Conservation (phyloP, 2,888 invertebrate species). For the Cephalotes varians region DNA sequence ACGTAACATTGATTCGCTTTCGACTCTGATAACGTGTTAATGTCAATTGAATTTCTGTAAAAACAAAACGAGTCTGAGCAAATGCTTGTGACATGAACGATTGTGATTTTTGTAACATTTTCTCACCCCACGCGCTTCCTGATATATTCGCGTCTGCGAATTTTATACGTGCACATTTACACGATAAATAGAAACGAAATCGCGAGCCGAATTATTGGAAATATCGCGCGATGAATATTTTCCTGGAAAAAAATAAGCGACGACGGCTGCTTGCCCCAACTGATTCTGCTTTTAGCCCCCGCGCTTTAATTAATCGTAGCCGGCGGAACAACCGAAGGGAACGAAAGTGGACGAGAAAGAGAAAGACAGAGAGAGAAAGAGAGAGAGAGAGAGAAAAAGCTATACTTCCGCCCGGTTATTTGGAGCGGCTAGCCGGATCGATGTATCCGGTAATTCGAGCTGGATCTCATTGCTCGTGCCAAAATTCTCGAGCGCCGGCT, state of each 20-base stretch:
- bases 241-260: constrained; percentile 36
- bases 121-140: constrained; percentile 1
- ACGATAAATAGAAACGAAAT: constrained; percentile 43
- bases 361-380: constrained; percentile 40
- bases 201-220: constrained; percentile 44
- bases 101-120: constrained; percentile 10
- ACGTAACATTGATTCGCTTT: not conserved
- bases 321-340: constrained; percentile 47
- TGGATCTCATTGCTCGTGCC: constrained; percentile 66
- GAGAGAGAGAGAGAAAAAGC: constrained; percentile 51
- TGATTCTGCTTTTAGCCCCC: constrained; percentile 35
- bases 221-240: constrained; percentile 51
- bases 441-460: constrained; percentile 67
- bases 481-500: constrained; percentile 62
- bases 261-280: constrained; percentile 27
- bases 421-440: constrained; percentile 64
- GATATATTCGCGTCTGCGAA: constrained; percentile 15
- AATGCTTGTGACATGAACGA: not conserved
- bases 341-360: constrained; percentile 51
- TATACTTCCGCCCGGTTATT: constrained; percentile 71
- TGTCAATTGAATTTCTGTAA: constrained; percentile 1
- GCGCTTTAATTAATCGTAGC: constrained; percentile 70
- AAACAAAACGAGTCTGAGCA: not conserved
- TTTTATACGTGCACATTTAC: constrained; percentile 42
- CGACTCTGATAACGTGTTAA: constrained; percentile 15